Evolutionary conservation across 2,888 invertebrate species (phyloP).

Genomic region (Corythucha ciliata): DNA sequence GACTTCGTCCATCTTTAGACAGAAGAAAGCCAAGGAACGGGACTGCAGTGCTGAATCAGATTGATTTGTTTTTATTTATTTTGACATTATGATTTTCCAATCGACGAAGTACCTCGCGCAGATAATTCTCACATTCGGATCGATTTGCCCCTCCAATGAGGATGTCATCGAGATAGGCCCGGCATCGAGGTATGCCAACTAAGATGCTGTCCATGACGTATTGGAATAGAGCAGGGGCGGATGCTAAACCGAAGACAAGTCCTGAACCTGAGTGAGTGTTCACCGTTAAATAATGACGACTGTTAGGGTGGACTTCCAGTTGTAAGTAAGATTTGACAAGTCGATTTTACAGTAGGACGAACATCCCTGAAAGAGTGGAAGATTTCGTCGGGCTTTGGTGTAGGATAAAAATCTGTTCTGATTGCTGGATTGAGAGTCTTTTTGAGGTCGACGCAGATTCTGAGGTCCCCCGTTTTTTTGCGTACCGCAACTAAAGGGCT

Average conservation of each 20-base stretch:
- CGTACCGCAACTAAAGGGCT: conserved; percentile 38
- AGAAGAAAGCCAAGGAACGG: conserved; percentile 33
- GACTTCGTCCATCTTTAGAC: conserved; percentile 4
- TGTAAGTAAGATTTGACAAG: conserved; percentile 37
- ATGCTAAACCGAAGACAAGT: conserved; percentile 30
- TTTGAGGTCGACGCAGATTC: conserved; percentile 39
- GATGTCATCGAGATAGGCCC: conserved; percentile 35
- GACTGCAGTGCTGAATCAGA: conserved; percentile 32
- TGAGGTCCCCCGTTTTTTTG: conserved; percentile 34
- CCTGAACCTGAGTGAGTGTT: conserved; percentile 34
- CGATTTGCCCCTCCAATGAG: conserved; percentile 27
- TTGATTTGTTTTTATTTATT: conserved; percentile 34
- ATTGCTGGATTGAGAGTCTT: conserved; percentile 35
- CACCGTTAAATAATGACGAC: conserved; percentile 35
- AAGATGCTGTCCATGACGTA: conserved; percentile 25
- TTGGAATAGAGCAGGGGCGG: conserved; percentile 33
- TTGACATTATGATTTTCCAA: conserved; percentile 33
- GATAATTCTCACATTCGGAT: no score
- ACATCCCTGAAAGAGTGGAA: no score
- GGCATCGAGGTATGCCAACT: conserved; percentile 14
- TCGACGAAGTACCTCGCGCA: conserved; percentile 27
- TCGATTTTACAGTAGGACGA: no score
- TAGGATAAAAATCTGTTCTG: conserved; percentile 36
- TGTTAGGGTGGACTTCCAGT: conserved; percentile 33
- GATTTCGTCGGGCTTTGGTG: conserved; percentile 37